Percentiles rank a stretch among this genome's conserved stretches.
These are phyloP conservation scores for Nomada ferruginata DNA, from an alignment of 2,888 invertebrate species.

Conservation along the genomic window DNA sequence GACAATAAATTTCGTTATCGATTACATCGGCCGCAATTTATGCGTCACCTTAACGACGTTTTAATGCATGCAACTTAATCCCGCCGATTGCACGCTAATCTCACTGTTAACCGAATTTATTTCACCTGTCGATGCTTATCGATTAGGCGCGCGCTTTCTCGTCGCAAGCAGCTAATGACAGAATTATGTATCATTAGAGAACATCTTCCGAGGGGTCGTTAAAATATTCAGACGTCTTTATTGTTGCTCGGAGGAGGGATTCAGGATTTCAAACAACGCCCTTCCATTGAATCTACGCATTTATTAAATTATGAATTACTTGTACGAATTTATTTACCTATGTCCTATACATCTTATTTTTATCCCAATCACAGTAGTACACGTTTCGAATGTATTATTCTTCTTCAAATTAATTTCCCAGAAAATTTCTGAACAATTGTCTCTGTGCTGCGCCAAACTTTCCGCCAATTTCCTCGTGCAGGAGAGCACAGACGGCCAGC, in stretches of 20 bases:
- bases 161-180: background rate
- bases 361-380: no score
- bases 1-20: slow-evolving; percentile 59
- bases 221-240: background rate
- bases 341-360: no score
- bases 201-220: background rate
- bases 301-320: background rate
- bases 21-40: slow-evolving; percentile 51
- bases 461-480: background rate
- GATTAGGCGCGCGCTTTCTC: background rate
- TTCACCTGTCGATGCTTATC: slow-evolving; percentile 14
- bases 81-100: slow-evolving; percentile 29
- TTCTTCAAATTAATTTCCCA: no score
- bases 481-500: background rate
- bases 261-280: no score
- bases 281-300: background rate
- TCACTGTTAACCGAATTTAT: slow-evolving; percentile 32
- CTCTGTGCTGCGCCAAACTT: background rate
- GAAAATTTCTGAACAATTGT: background rate
- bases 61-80: slow-evolving; percentile 44
- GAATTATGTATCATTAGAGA: background rate
- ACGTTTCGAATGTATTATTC: no score
- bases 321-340: no score
- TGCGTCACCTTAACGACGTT: slow-evolving; percentile 38
- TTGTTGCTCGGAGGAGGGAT: background rate